Conservation (phyloP, 2,888 invertebrate genomes). For the Lasioglossum villosulum region DNA sequence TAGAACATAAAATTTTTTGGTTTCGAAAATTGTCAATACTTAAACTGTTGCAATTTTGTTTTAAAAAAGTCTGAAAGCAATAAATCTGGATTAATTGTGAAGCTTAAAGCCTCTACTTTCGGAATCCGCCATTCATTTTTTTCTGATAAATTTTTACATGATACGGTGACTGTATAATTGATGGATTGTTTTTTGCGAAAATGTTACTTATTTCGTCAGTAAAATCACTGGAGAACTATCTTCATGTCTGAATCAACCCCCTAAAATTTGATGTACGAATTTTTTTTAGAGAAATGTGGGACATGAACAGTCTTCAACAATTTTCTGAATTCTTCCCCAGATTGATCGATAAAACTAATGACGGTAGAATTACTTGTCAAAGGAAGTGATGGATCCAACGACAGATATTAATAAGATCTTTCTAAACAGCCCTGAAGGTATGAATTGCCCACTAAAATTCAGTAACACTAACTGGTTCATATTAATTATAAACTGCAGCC, state of each 20-base stretch:
- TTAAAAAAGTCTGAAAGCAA: neutral
- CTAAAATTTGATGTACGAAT: neutral
- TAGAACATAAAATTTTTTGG: too few species aligned
- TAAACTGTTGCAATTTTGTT: neutral
- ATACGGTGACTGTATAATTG: neutral
- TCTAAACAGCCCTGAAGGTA: neutral
- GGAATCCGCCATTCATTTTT: neutral
- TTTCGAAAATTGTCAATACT: neutral
- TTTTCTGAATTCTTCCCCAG: neutral
- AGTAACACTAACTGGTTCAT: neutral
- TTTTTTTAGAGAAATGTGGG: neutral
- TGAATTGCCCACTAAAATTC: neutral
- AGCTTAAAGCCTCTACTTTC: neutral
- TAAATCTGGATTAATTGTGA: neutral
- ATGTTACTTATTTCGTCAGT: neutral
- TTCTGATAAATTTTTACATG: neutral
- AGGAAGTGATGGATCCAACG: too few species aligned
- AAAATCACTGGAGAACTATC: neutral
- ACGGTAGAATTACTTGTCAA: neutral
- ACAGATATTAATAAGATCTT: neutral
- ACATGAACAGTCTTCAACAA: too few species aligned
- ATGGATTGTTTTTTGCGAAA: neutral
- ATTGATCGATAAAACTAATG: neutral
- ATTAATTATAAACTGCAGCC: neutral
- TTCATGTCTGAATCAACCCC: neutral